phyloP scores from a whole-genome alignment of 2,113 vertebrate genomes.

The Phyllostomus discolor region DNA sequence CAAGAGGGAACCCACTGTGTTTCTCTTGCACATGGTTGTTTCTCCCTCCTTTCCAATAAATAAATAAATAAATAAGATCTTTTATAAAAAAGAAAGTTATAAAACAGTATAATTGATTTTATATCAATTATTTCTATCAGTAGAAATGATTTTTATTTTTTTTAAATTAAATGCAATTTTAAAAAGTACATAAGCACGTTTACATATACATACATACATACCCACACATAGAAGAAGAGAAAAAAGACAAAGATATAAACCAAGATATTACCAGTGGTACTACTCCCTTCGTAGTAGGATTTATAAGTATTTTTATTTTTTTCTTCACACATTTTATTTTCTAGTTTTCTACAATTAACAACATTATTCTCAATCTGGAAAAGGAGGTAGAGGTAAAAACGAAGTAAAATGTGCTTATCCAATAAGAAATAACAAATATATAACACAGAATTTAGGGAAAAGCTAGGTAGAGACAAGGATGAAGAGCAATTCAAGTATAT shows the following conservation, averaged over 20 bases:
- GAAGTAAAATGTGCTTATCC: neutral
- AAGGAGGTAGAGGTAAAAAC: neutral
- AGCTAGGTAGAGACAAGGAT: neutral
- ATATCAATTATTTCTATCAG: no score
- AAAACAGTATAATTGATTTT: neutral
- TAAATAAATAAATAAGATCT: no score
- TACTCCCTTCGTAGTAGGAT: neutral
- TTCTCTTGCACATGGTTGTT: no score
- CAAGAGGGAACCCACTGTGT: no score
- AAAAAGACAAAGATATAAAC: neutral
- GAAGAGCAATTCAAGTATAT: neutral
- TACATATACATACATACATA: neutral
- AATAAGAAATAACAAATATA: neutral
- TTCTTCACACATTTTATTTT: neutral
- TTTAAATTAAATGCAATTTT: slow-evolving; percentile 12
- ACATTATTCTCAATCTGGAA: neutral
- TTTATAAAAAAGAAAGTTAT: neutral
- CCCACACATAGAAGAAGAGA: neutral
- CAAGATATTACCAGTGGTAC: neutral
- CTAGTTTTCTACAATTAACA: neutral
- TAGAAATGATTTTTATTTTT: neutral
- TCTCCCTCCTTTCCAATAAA: no score
- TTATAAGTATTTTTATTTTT: neutral
- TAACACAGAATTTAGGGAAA: neutral
- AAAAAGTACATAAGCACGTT: neutral